phyloP scores from a whole-genome alignment of 2,113 vertebrate genomes.

The Sylvietta virens region DNA sequence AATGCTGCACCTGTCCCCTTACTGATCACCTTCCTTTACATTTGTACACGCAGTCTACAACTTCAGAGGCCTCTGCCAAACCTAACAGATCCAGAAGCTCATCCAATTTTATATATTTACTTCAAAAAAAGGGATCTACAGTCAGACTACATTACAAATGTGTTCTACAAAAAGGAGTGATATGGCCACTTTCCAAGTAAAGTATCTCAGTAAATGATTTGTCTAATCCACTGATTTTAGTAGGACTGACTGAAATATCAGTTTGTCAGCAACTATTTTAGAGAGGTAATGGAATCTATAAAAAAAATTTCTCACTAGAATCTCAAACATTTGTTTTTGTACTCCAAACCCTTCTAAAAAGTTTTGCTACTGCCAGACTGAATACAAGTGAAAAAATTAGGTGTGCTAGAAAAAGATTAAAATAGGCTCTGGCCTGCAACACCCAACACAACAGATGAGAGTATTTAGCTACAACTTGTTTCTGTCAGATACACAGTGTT shows the following conservation, averaged over 20 bases:
- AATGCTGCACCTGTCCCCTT: neutral
- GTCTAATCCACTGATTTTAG: neutral
- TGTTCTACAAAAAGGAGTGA: neutral
- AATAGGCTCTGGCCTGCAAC: neutral
- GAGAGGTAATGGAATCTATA: neutral
- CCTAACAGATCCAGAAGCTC: neutral
- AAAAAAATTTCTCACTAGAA: neutral
- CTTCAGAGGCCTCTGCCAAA: neutral
- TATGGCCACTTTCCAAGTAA: neutral
- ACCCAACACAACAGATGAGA: neutral
- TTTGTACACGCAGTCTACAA: neutral
- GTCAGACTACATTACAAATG: neutral
- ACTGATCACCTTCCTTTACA: neutral
- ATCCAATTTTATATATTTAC: neutral
- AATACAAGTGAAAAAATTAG: neutral
- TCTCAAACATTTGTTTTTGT: neutral
- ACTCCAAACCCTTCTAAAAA: neutral
- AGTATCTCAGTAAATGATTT: neutral
- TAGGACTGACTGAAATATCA: neutral
- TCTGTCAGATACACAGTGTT: neutral
- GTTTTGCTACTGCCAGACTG: neutral
- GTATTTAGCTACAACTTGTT: neutral
- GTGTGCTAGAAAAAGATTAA: neutral
- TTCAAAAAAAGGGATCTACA: neutral
- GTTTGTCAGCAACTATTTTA: neutral